phyloP scores from a whole-genome alignment of 2,888 invertebrate species.

The Chymomyza fuscimana region DNA sequence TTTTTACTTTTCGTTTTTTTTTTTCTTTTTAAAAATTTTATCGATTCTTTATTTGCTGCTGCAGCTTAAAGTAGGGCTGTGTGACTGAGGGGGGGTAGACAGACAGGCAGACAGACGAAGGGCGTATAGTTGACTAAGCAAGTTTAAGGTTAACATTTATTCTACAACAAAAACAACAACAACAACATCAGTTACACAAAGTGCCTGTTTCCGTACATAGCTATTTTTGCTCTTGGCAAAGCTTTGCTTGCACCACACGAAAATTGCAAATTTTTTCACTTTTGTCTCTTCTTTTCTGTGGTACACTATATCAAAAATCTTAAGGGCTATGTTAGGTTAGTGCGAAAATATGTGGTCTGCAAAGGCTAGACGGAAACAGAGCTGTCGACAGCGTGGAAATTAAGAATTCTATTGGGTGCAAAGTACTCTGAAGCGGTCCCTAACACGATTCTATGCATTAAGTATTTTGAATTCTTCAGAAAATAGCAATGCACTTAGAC shows the following conservation, averaged over 20 bases:
- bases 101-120: neutral
- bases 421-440: no score
- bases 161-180: conserved; percentile 4
- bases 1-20: no score
- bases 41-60: conserved; percentile 5
- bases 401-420: no score
- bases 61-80: neutral
- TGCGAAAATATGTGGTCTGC: neutral
- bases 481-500: no score
- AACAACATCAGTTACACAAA: conserved; percentile 12
- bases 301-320: conserved; percentile 1
- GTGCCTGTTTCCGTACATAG: conserved; percentile 26
- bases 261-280: neutral
- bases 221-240: conserved; percentile 37
- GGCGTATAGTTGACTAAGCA: conserved; percentile 21
- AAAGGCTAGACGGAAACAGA: neutral
- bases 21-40: neutral
- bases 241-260: conserved; percentile 6
- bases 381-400: no score
- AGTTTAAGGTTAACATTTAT: conserved; percentile 35
- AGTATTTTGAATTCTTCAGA: no score
- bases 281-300: neutral
- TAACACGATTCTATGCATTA: no score
- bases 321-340: neutral
- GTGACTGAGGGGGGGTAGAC: neutral